Evolutionary conservation across 2,113 vertebrate species (phyloP).

Genomic region (Ranitomeya variabilis): DNA sequence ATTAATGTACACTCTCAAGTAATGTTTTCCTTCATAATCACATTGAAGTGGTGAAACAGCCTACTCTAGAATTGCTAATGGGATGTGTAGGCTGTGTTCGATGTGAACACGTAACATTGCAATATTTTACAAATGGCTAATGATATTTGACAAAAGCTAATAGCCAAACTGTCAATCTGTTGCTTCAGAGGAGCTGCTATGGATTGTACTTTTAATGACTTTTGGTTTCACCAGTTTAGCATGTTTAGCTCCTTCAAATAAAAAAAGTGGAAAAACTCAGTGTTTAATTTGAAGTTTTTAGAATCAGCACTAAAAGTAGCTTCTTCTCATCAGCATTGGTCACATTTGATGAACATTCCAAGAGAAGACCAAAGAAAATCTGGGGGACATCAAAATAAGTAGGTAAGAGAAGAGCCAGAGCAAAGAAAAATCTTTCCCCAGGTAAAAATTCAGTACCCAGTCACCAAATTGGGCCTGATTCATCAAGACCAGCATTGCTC

Average conservation of each 20-base stretch:
- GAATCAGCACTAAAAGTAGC: too few relatives aligned
- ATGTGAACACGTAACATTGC: background rate
- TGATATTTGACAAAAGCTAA: constrained; percentile 22
- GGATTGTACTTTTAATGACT: background rate
- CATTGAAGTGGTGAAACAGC: constrained; percentile 10
- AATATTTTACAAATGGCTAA: constrained; percentile 20
- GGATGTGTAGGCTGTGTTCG: constrained; percentile 10
- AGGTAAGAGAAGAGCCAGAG: too few relatives aligned
- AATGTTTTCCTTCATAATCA: constrained; percentile 16
- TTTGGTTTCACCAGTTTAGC: background rate
- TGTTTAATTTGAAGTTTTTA: background rate
- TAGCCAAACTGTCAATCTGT: constrained; percentile 8
- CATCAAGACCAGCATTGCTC: too few relatives aligned
- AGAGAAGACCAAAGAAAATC: too few relatives aligned
- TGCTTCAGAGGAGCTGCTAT: background rate
- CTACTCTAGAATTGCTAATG: background rate
- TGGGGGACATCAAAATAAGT: too few relatives aligned
- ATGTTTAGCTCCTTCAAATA: background rate
- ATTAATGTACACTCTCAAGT: constrained; percentile 24
- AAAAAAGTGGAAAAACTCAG: background rate
- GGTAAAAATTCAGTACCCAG: too few relatives aligned
- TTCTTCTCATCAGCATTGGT: too few relatives aligned
- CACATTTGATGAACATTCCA: too few relatives aligned
- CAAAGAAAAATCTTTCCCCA: too few relatives aligned
- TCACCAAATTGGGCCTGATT: too few relatives aligned